phyloP scores from a whole-genome alignment of 2,113 vertebrate genomes.

The Malurus elegans region DNA sequence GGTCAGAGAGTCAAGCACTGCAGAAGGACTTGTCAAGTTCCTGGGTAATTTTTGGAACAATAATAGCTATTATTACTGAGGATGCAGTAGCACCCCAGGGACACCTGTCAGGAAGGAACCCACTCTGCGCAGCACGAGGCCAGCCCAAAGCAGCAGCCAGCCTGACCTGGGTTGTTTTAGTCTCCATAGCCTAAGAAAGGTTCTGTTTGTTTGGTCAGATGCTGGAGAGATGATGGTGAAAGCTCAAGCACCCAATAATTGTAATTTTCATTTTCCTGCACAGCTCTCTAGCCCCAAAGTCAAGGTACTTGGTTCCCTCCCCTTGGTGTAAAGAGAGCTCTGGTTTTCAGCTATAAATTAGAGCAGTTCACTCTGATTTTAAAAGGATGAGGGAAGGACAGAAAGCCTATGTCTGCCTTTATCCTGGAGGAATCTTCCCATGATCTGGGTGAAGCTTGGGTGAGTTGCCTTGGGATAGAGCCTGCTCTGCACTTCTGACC shows the following conservation, averaged over 20 bases:
- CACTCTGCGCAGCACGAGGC: neutral
- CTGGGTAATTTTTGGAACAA: neutral
- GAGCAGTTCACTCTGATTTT: neutral
- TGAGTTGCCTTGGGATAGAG: neutral
- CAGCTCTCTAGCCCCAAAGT: neutral
- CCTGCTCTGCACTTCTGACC: neutral
- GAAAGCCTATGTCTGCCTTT: neutral
- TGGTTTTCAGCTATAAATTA: neutral
- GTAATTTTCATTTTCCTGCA: neutral
- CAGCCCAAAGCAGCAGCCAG: neutral
- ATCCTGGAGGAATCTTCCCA: neutral
- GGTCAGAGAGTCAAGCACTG: conserved; percentile 35
- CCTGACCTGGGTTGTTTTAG: neutral
- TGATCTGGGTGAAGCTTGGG: neutral
- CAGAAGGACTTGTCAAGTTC: conserved; percentile 25
- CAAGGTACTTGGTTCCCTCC: neutral
- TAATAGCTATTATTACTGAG: neutral
- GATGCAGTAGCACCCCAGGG: neutral
- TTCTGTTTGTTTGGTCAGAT: neutral
- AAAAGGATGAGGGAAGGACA: neutral
- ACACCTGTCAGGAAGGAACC: neutral
- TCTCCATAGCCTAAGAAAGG: neutral
- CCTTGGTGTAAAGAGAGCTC: neutral
- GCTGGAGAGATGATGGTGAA: neutral
- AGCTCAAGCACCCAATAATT: neutral